Conservation (phyloP, 1,140 invertebrate species). For the Drosophila littoralis region DNA sequence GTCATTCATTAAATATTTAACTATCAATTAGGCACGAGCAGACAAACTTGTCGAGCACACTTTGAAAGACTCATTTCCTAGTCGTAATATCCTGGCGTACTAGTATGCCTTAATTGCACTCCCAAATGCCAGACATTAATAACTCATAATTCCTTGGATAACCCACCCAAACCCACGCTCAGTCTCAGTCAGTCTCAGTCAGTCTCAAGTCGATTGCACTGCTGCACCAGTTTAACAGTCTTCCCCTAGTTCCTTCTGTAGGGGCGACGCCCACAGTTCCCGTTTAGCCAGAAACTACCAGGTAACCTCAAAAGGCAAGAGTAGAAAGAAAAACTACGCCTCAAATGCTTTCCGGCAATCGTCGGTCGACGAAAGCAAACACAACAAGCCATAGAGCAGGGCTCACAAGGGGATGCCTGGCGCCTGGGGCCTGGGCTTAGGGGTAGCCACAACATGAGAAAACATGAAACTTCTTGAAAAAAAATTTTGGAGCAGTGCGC, state of each 20-base stretch:
- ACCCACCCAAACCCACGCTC: conserved; percentile 1
- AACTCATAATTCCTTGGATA: conserved; percentile 37
- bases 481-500: conserved; percentile 68
- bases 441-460: conserved; percentile 22
- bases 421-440: not conserved
- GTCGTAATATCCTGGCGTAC: conserved; percentile 14
- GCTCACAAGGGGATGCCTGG: not conserved
- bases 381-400: conserved; percentile 15
- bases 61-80: not conserved
- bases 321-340: conserved; percentile 46
- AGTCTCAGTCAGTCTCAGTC: too few species aligned
- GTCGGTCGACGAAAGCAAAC: conserved; percentile 40
- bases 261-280: conserved; percentile 17
- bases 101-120: conserved; percentile 32
- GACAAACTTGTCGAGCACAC: not conserved
- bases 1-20: conserved; percentile 19
- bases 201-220: conserved; percentile 51
- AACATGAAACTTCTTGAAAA: conserved; percentile 66
- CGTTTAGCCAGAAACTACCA: conserved; percentile 46
- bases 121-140: conserved; percentile 57
- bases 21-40: conserved; percentile 20
- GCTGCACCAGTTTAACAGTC: conserved; percentile 57
- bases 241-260: conserved; percentile 26
- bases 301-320: conserved; percentile 66
- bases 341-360: conserved; percentile 70